Evolutionary conservation across 2,888 invertebrate genomes (phyloP), one percentile per base, ranked within the genome.

Genomic region (Tachina grossa): DNA sequence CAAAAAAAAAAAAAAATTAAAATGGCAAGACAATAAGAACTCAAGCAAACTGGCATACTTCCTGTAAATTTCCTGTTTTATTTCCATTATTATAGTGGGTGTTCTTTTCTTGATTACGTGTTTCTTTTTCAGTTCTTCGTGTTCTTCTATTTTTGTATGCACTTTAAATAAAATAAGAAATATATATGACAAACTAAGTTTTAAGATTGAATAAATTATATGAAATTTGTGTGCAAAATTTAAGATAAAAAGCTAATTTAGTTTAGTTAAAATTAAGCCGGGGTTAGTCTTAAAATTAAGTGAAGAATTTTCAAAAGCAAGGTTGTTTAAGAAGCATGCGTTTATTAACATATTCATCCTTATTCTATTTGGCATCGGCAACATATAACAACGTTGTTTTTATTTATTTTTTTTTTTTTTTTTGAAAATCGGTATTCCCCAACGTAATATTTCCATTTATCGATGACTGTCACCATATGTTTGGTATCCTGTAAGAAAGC

Each of bases 1-100:
- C 41, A 49, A 13, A 57, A 16, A 55, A 47, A 71, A 68, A 39
- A 59, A 13, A 49, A 0, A 61, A 41, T n/a, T n/a, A 66, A 45
- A 10, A 47, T 47, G 43, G 39, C 43, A 53, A 55, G 39, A 47
- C 79, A 47, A 71, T 49, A 55, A 55, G 61, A 65, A 65, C 65
- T 47, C 45, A 66, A 77, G 82, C 87, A 86, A 88, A 88, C 88
- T 87, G 74, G 79, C 81, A 85, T 77, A 86, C 86, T 87, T 87
- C 88, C 87, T 87, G 84, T 68, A 83, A 83, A 77, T 82, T 83
- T 83, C 77, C 83, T 83, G 59, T 51, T 77, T 72, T 83, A 66
- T 57, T 71, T 49, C 63, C 63, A 71, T 76, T 83, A 55, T 66
- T 63, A 9, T 77, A 49, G 41, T 45, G 19, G 19, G 71, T 66